These are phyloP conservation scores for Etia nguti DNA, from an alignment of 2,113 vertebrate species.

Conservation along the genomic window DNA sequence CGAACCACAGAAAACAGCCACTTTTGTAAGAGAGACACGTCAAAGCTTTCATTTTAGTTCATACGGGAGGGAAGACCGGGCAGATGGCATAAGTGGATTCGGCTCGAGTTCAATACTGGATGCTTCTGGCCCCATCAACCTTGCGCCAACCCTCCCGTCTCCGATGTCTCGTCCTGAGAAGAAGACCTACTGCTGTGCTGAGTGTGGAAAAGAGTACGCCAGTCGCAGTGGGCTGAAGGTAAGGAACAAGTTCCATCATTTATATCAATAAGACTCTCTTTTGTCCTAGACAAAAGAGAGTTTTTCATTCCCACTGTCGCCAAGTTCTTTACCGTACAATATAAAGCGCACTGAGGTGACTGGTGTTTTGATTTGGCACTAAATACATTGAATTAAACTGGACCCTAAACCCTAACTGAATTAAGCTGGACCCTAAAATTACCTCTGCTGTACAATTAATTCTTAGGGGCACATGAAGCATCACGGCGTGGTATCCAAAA, in stretches of 20 bases:
- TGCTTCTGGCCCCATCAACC: constrained; percentile 48
- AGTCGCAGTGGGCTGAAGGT: constrained; percentile 78
- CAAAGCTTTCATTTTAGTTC: constrained; percentile 60
- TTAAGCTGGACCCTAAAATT: background rate
- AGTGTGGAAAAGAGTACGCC: constrained; percentile 77
- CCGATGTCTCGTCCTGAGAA: constrained; percentile 72
- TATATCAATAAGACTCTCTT: background rate
- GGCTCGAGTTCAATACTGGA: constrained; percentile 48
- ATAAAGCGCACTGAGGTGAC: background rate
- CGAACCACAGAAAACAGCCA: constrained; percentile 61
- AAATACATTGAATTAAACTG: background rate
- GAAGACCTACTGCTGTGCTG: constrained; percentile 75
- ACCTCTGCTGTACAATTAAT: background rate
- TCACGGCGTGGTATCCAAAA: constrained; percentile 64
- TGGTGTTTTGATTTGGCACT: background rate
- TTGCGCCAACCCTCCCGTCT: constrained; percentile 68
- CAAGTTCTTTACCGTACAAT: background rate
- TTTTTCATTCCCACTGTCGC: background rate
- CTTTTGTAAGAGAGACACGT: constrained; percentile 66
- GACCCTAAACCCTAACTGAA: background rate
- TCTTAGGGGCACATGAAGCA: constrained; percentile 77
- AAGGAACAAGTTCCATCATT: background rate
- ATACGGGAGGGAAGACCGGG: constrained; percentile 46
- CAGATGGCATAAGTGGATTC: constrained; percentile 25
- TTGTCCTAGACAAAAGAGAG: background rate